Percentiles rank a stretch among this genome's conserved stretches.
These are phyloP conservation scores for Lithophane leautieri DNA, from an alignment of 2,888 invertebrate species.

Conservation along the genomic window DNA sequence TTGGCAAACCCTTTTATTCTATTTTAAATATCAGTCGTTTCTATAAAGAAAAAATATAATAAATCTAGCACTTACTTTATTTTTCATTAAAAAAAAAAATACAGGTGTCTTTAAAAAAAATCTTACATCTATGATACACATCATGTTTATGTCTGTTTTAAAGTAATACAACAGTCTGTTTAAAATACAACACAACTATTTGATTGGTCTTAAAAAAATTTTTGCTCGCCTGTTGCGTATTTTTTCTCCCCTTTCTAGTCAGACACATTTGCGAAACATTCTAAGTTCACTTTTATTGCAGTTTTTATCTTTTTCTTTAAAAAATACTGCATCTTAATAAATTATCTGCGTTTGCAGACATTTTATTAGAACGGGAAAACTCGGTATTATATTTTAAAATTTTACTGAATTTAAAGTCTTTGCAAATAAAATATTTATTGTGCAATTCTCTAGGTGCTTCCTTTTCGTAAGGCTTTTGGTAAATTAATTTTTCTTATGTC, in stretches of 20 bases:
- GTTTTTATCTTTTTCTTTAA: neutral
- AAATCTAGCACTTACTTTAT: too few species aligned
- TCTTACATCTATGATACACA: neutral
- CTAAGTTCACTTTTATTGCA: neutral
- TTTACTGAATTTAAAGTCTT: neutral
- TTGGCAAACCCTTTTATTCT: slow-evolving; percentile 7
- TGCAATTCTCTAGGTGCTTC: neutral
- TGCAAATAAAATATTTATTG: slow-evolving; percentile 8
- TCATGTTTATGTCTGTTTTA: neutral
- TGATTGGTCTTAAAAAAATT: neutral
- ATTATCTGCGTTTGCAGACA: neutral
- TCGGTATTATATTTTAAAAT: neutral
- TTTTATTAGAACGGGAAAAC: neutral
- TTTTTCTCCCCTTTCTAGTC: neutral
- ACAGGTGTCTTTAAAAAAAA: too few species aligned
- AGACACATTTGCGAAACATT: neutral
- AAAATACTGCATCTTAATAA: neutral
- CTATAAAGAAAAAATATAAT: neutral
- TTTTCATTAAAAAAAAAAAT: neutral
- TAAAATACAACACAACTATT: neutral
- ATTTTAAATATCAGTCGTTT: neutral
- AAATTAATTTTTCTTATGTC: neutral
- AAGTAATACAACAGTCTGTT: neutral
- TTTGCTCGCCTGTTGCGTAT: slow-evolving; percentile 14
- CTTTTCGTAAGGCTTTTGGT: neutral